Evolutionary conservation across 2,888 invertebrate species (phyloP), one percentile per base, ranked within the genome.

Genomic region (Mythimna vitellina): DNA sequence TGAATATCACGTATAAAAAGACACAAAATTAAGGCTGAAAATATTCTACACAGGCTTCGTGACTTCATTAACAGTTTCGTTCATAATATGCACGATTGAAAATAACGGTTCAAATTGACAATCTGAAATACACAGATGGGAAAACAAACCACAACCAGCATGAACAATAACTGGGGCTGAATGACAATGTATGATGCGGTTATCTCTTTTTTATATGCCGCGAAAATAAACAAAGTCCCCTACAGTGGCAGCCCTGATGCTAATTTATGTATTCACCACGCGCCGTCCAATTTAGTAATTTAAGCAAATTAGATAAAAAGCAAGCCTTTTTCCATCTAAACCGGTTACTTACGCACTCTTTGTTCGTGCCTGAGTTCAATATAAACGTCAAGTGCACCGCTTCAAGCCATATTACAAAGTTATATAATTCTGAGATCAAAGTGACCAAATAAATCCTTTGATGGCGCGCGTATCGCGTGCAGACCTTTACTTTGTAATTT

Each of bases 341-440:
- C 46, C 62, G 12, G n/a, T 68, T 63, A 64, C 57, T 58, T 64
- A 60, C 38, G 53, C 62, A 60, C 9, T 57, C 53, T 69, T 77
- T 76, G 56, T 60, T 61, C 62, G 42, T 67, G 29, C 22, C 56
- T 46, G 38, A 57, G 29, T 46, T 72, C 71, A 72, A 73, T 67
- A 82, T 63, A 67, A 67, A 82, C 56, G 61, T 82, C 73, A 79
- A 79, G 64, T 82, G 66, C 82, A 78, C 57, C 53, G 57, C 57
- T 72, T 57, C n/a, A 64, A 67, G 57, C 73, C 49, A n/a, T 29
- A 71, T 70, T 56, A 66, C 25, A 71, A 78, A 64, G 63, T 71
- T 64, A 72, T 65, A 70, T 69, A 61, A 65, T 46, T 72, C 46
- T 46, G 29, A 72, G 54, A 79, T 82, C 82, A 82, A 78, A 82